Evolutionary conservation across 2,113 vertebrate genomes (phyloP).

Genomic region (Chaetorhynchus papuensis): DNA sequence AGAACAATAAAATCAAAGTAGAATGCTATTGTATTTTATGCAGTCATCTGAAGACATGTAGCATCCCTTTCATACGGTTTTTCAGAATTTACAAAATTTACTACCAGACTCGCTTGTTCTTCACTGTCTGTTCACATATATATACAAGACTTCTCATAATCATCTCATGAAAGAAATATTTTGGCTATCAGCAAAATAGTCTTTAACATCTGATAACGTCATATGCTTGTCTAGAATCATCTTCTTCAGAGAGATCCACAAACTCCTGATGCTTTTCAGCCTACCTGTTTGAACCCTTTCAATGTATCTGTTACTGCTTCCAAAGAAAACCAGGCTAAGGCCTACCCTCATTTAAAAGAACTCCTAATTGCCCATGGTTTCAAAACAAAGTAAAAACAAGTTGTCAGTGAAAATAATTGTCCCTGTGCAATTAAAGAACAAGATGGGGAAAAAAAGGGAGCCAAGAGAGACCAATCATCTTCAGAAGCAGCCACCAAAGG

Average conservation of each 20-base stretch:
- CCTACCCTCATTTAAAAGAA: neutral
- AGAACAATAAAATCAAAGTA: neutral
- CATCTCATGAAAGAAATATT: neutral
- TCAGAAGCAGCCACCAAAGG: neutral
- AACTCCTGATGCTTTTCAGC: neutral
- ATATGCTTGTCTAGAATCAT: neutral
- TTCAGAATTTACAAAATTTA: neutral
- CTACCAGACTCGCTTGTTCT: neutral
- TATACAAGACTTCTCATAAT: accelerated
- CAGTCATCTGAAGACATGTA: neutral
- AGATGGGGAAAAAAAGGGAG: neutral
- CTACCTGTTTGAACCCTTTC: neutral
- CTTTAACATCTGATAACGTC: neutral
- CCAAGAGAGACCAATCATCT: neutral
- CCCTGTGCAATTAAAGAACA: neutral
- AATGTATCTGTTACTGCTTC: neutral
- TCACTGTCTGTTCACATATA: neutral
- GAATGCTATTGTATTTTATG: neutral
- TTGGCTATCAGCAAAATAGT: neutral
- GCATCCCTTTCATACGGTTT: neutral
- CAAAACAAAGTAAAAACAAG: neutral
- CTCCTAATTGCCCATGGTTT: neutral
- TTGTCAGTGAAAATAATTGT: neutral
- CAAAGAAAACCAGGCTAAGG: neutral
- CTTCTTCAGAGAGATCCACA: neutral